Evolutionary conservation across 2,113 vertebrate genomes (phyloP), one percentile per base, ranked within the genome.

Genomic region (Columbina picui): DNA sequence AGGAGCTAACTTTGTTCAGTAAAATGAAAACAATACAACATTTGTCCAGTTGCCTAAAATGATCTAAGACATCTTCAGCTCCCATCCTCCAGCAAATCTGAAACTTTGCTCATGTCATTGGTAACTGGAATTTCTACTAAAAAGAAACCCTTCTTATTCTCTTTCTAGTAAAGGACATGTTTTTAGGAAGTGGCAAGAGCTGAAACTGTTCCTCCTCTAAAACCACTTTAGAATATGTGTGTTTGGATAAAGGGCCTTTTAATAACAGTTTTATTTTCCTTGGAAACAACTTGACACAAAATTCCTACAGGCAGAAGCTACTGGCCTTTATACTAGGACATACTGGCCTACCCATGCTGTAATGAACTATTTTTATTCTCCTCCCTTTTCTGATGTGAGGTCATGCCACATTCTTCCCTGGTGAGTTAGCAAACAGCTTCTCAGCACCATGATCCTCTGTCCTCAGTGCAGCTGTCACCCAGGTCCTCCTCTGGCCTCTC

Each of bases 281-380:
- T 90, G 89, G 87, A 84, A 89, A 92, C 26, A 56, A 65, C 4
- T 85, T 83, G 65, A 73, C 27, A 7, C 61, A 53, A 65, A 75
- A 81, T 89, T 90, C n/a, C 19, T 69, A 53, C 50, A 86, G 17
- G 36, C 67, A 92, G 86, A 87, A 84, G 55, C 76, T 69, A 57
- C 50, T 90, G 45, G 57, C 36, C 25, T 70, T 85, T 82, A 39
- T 70, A 79, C 64, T 75, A 60, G 43, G 75, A 56, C 15, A 17
- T 64, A 32, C 36, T 83, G 70, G 67, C 49, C 91, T 89, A 53
- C 25, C 22, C 59, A 32, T 81, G 76, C 55, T 89, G 89, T 95
- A 96, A 96, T 84, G 71, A 89, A 25, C 80, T 96, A 95, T 94
- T 95, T 95, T 96, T 90, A 36, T 45, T 32, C 55, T 89, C 27